Evolutionary conservation across 2,113 vertebrate species (phyloP), one percentile per base, ranked within the genome.

Genomic region (Mirounga angustirostris): DNA sequence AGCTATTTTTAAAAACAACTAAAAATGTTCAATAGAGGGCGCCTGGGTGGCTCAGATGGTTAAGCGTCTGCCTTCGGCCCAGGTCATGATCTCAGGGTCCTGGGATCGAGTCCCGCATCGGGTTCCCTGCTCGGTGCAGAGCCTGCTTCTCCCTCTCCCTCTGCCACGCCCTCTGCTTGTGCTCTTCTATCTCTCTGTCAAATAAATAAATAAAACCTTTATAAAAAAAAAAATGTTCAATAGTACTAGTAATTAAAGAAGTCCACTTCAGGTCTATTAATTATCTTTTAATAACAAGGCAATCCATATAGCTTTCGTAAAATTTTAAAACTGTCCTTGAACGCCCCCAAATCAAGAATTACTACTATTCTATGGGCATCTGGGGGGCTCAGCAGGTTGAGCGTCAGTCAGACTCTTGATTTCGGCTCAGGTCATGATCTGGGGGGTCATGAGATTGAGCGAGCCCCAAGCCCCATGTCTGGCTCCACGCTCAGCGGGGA

Each of bases 281-380:
- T 13, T 79, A 30, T 30, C 65, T 89, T 76, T 78, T 67, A 56
- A 54, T 67, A 78, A 67, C 19, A 6, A 93, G 36, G 36, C 83
- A 93, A 67, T 56, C 59, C 92, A 58, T 69, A 86, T 10, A 87
- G 28, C 50, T 73, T 80, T 73, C 33, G 4, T 89, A 81, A 81
- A 50, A 89, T 52, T 89, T 84, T 71, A 61, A 88, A 81, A 54
- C 24, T 73, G 63, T 94, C 54, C 54, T 40, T 88, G 26, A 50
- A 30, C 14, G 16, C 73, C 33, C 33, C 33, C 58, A 80, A 94
- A 89, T 61, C 80, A 89, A 94, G 33, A 94, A 89, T 69, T 80
- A 69, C 16, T 43, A 78, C 43, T 50, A 80, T 79, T 88, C 52
- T 69, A 88, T 40, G 33, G 33, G 67, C 16, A n/a, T 7, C 16